A percentile compares a stretch with the other conserved stretches of the same genome.
Evolutionary conservation across 2,888 invertebrate species (phyloP).

Genomic region (Scaptomyza flava): DNA sequence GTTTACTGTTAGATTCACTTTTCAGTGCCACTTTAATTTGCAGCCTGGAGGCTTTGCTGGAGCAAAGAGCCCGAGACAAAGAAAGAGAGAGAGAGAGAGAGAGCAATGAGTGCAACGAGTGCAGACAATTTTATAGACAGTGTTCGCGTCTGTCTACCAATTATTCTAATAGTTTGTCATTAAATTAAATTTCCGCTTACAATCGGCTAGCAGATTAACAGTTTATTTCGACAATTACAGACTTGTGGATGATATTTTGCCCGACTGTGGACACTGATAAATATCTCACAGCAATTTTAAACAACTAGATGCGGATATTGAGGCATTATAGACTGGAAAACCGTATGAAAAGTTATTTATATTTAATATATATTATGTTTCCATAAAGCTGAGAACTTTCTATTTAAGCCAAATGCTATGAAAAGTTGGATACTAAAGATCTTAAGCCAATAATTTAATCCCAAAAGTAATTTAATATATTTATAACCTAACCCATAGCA

Average conservation of each 20-base stretch:
- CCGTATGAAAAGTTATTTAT: too few relatives aligned
- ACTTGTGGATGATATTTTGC: background rate
- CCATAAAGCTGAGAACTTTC: too few relatives aligned
- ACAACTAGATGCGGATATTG: background rate
- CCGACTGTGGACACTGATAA: background rate
- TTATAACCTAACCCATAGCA: too few relatives aligned
- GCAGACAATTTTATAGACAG: constrained; percentile 7
- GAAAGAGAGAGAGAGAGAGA: background rate
- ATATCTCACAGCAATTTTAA: background rate
- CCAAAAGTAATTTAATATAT: too few relatives aligned
- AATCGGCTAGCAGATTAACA: constrained; percentile 60
- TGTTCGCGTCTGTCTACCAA: constrained; percentile 31
- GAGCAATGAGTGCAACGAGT: background rate
- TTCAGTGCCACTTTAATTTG: constrained; percentile 1
- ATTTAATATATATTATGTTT: too few relatives aligned
- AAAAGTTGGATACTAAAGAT: too few relatives aligned
- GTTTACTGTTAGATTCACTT: constrained; percentile 26
- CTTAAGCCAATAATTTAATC: too few relatives aligned
- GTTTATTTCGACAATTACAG: constrained; percentile 18
- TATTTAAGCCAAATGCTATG: too few relatives aligned
- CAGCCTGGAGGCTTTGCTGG: too few relatives aligned
- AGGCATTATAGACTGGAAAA: background rate
- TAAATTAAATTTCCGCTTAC: constrained; percentile 38
- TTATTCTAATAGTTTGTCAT: constrained; percentile 59
- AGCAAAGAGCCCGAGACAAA: background rate